A percentile compares a stretch with the other conserved stretches of the same genome.
Evolutionary conservation across 2,113 vertebrate genomes (phyloP).

Genomic region (Sciurus niger): DNA sequence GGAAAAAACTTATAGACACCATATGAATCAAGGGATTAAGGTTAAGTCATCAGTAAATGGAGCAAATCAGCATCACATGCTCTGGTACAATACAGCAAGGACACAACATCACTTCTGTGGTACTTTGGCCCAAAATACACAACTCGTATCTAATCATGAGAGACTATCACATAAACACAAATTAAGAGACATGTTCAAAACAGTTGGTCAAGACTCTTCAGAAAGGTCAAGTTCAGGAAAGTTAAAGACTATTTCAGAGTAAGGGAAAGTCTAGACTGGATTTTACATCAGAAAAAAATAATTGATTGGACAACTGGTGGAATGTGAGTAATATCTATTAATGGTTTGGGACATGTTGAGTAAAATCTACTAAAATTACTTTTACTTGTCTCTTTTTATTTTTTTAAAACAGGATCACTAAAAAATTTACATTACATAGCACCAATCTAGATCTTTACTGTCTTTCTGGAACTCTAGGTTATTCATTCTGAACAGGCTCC

Average conservation of each 20-base stretch:
- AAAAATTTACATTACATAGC: not conserved
- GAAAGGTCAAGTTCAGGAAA: constrained; percentile 2
- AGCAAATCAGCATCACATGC: not conserved
- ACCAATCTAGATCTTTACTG: not conserved
- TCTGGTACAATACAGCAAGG: not conserved
- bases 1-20: not conserved
- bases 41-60: not conserved
- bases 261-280: not conserved
- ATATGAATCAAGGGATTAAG: constrained; percentile 19
- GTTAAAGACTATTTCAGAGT: not conserved
- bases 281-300: not conserved
- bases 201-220: not conserved
- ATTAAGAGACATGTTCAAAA: not conserved
- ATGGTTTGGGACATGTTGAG: not conserved
- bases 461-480: not conserved
- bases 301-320: not conserved
- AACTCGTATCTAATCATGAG: not conserved
- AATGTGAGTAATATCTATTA: not conserved
- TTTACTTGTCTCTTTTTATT: not conserved
- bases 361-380: constrained; percentile 21
- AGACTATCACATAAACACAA: constrained; percentile 2
- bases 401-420: not conserved
- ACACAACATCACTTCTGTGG: not conserved
- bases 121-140: not conserved
- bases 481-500: not conserved